Conservation (phyloP, 2,888 invertebrate species). For the Watsonalla cultraria region DNA sequence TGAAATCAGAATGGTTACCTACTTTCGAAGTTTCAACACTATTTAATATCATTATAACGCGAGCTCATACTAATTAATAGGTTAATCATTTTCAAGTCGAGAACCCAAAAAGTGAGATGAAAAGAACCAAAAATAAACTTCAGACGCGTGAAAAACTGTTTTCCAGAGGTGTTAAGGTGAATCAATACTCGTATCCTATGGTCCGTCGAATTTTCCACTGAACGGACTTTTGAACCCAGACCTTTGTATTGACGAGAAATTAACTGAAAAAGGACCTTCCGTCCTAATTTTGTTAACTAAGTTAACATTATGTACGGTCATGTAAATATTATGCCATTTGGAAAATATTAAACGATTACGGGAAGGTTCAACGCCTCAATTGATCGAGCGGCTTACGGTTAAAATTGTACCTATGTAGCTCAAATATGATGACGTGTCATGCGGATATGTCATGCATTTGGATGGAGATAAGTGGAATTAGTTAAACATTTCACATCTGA, state of each 20-base stretch:
- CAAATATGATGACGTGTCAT: no score
- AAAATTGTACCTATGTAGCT: no score
- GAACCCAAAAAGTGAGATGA: constrained; percentile 68
- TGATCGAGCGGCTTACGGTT: not conserved
- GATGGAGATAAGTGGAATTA: no score
- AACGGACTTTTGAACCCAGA: constrained; percentile 65
- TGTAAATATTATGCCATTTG: constrained; percentile 35
- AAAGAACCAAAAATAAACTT: constrained; percentile 74
- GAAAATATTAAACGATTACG: constrained; percentile 1
- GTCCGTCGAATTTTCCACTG: constrained; percentile 76
- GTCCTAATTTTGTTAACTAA: constrained; percentile 59
- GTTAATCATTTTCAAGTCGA: constrained; percentile 55
- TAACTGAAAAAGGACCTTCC: constrained; percentile 65
- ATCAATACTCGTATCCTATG: constrained; percentile 68
- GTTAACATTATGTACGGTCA: constrained; percentile 46
- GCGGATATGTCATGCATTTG: no score
- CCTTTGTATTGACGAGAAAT: constrained; percentile 72
- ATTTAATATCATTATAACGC: not conserved
- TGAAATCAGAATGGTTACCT: not conserved
- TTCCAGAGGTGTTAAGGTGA: constrained; percentile 75
- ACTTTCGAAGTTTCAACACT: not conserved
- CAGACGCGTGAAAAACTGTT: constrained; percentile 70
- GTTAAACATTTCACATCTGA: no score
- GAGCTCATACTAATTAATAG: constrained; percentile 19
- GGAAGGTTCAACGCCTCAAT: not conserved